Evolutionary conservation across 2,888 invertebrate genomes (phyloP).

Genomic region (Arge pagana): DNA sequence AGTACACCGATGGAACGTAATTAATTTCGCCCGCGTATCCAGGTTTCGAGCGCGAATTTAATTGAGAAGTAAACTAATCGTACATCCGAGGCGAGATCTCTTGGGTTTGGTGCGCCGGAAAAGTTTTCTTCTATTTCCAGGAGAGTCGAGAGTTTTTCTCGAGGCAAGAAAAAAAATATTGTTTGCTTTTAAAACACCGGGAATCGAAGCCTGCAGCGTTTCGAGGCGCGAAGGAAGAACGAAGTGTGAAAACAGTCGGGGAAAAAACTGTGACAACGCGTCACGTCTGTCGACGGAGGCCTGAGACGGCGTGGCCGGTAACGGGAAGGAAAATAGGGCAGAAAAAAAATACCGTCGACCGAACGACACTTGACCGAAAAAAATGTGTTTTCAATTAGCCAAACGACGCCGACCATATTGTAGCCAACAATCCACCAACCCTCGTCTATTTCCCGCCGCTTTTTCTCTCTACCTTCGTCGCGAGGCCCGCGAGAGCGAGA

Average conservation of each 20-base stretch:
- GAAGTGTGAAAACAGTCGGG: not conserved
- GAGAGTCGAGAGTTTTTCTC: no score
- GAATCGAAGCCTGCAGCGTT: no score
- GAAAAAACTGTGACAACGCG: slow-evolving; percentile 19
- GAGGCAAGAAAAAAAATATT: not conserved
- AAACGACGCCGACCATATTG: slow-evolving; percentile 19
- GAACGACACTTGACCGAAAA: slow-evolving; percentile 12
- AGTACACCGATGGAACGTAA: no score
- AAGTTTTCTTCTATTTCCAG: no score
- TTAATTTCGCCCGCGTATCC: no score
- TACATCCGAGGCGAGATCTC: not conserved
- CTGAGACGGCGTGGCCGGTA: slow-evolving; percentile 15
- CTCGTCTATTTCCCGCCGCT: slow-evolving; percentile 2
- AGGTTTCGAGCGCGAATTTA: no score
- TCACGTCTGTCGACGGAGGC: slow-evolving; percentile 21
- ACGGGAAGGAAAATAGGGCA: slow-evolving; percentile 1
- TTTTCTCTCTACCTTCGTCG: not conserved
- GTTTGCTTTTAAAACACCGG: slow-evolving; percentile 8
- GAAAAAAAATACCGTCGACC: slow-evolving; percentile 8
- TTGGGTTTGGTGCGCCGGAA: not conserved
- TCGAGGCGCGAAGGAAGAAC: not conserved
- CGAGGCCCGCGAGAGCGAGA: not conserved
- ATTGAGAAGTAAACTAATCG: no score
- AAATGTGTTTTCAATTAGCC: slow-evolving; percentile 23
- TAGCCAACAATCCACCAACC: slow-evolving; percentile 12